Percentiles rank a stretch among this genome's conserved stretches.
These are phyloP conservation scores for Agrypnia vestita DNA, from an alignment of 1,140 invertebrate species.

Conservation along the genomic window DNA sequence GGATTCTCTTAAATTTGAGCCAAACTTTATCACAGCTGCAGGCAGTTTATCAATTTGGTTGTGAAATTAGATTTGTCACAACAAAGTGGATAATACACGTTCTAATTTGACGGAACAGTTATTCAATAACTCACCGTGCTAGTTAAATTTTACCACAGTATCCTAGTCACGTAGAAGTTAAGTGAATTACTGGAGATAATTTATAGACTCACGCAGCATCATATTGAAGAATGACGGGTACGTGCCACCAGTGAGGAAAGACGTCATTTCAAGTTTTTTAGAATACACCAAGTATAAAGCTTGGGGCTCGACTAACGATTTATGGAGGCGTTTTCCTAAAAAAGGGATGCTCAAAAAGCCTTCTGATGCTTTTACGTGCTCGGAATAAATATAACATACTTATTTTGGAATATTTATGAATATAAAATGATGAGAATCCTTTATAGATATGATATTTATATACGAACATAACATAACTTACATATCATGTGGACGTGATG, in stretches of 20 bases:
- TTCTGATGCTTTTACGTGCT: not conserved
- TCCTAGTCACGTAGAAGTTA: not conserved
- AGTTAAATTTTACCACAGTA: not conserved
- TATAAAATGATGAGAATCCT: constrained; percentile 5
- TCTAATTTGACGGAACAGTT: too few species aligned
- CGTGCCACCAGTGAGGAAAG: not conserved
- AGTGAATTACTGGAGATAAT: constrained; percentile 13
- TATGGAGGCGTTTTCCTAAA: not conserved
- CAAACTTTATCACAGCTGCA: too few species aligned
- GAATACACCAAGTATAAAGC: not conserved
- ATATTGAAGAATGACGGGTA: constrained; percentile 10
- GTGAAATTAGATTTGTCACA: too few species aligned
- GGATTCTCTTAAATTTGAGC: too few species aligned
- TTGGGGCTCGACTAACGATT: not conserved
- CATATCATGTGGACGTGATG: too few species aligned
- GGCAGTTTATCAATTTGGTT: too few species aligned
- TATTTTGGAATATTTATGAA: not conserved
- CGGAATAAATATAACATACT: not conserved
- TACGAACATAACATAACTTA: not conserved
- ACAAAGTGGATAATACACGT: too few species aligned
- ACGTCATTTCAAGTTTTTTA: constrained; percentile 1
- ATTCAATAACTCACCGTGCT: too few species aligned
- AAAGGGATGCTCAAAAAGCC: not conserved
- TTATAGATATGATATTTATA: not conserved
- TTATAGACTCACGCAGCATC: constrained; percentile 1